phyloP scores from a whole-genome alignment of 2,797 vertebrate genomes.

The Mus minutoides region DNA sequence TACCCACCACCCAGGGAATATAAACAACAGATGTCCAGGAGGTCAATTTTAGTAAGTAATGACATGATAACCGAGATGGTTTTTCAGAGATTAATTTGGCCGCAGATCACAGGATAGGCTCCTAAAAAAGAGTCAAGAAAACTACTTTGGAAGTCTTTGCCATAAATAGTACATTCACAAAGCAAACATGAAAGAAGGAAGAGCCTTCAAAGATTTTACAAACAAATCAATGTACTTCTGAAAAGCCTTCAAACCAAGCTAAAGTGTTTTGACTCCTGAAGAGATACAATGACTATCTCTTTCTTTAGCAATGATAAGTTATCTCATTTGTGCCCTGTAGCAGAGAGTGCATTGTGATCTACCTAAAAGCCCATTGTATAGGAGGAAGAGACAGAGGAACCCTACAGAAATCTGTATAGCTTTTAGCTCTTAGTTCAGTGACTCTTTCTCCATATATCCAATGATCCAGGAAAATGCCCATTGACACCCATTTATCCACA shows the following conservation, averaged over 20 bases:
- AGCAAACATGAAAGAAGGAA: conserved; percentile 25
- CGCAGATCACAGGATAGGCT: conserved; percentile 27
- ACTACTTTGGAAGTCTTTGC: conserved; percentile 21
- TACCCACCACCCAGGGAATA: background rate
- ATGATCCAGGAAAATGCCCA: background rate
- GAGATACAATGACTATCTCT: background rate
- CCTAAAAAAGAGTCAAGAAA: conserved; percentile 22
- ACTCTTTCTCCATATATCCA: background rate
- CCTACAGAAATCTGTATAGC: background rate
- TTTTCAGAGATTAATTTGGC: conserved; percentile 56
- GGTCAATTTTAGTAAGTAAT: conserved; percentile 5
- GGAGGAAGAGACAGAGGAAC: background rate
- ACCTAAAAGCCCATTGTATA: background rate
- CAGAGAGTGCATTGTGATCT: background rate
- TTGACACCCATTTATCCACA: background rate
- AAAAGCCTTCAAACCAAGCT: conserved; percentile 17
- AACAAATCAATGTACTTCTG: conserved; percentile 35
- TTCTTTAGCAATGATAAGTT: background rate
- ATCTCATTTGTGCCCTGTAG: background rate
- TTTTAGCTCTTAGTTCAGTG: background rate
- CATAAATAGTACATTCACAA: background rate
- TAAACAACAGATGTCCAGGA: conserved; percentile 32
- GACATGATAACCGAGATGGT: conserved; percentile 26
- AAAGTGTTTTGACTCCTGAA: conserved; percentile 32
- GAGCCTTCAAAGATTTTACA: conserved; percentile 16